Evolutionary conservation across 2,797 vertebrate genomes (phyloP), one percentile per base, ranked within the genome.

Genomic region (Orientallactaga sibirica): DNA sequence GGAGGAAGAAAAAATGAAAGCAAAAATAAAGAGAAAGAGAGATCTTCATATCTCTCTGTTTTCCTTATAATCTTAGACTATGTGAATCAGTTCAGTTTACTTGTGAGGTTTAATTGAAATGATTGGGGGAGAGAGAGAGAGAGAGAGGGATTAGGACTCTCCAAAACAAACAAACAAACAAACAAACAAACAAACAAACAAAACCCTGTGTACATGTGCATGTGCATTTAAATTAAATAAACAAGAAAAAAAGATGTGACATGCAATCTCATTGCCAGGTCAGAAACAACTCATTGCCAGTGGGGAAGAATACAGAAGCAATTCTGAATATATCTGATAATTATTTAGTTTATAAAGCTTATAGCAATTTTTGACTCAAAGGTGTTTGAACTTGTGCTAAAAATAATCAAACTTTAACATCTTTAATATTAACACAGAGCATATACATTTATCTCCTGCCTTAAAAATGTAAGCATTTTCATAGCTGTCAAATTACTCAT

Each of bases 151-250:
- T 1, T n/a, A 3, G 37, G 29, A 90, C 80, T 89, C 20, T 67
- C 88, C 58, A 48, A 82, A 79, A 37, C 33, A 37, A 37, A 37
- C 33, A 37, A 37, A 37, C 33, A 37, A 37, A 37, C 33, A 37
- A 37, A 37, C 33, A 37, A 37, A 37, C 33, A 37, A 37, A 37
- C 33, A 37, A 37, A 37, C 33, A 89, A 81, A 4, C 22, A 82
- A 73, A 89, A 88, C 24, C 18, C 1, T 41, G 15, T 93, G 11
- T 68, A 0, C 58, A 1, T 62, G 5, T 74, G 2, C n/a, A 2
- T 58, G 20, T 27, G 22, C 55, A 4, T 81, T 61, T 89, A 91
- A 87, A 76, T 91, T 76, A 89, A 90, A 86, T 61, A 85, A 93
- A 64, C 22, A 67, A 85, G 70, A 55, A 12, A 67, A 66, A 86